Evolutionary conservation across 2,113 vertebrate genomes (phyloP).

Genomic region (Bettongia penicillata): DNA sequence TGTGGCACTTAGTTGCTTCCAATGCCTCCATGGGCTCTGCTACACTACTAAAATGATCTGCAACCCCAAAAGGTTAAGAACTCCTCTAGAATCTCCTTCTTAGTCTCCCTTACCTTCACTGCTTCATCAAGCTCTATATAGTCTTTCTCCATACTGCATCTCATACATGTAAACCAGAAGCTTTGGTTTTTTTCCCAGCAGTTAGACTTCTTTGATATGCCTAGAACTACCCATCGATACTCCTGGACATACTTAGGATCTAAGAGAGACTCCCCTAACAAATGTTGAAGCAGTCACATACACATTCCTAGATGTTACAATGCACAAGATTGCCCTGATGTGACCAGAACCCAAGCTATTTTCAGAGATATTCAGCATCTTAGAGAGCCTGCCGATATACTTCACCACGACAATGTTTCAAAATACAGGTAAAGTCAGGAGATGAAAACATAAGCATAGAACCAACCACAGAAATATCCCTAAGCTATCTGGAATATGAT

Average conservation of each 20-base stretch:
- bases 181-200: neutral
- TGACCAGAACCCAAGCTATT: neutral
- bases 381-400: neutral
- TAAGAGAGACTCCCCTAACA: neutral
- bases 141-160: too few relatives aligned
- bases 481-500: neutral
- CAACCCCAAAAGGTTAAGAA: too few relatives aligned
- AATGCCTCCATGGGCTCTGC: too few relatives aligned
- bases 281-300: neutral
- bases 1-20: neutral
- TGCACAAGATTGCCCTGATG: neutral
- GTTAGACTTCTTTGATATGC: neutral
- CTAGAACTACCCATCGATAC: neutral
- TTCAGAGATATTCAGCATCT: neutral
- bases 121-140: too few relatives aligned
- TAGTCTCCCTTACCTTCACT: too few relatives aligned
- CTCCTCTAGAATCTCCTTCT: too few relatives aligned
- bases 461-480: neutral
- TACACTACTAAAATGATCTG: too few relatives aligned
- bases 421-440: neutral
- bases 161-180: too few relatives aligned
- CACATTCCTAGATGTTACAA: neutral
- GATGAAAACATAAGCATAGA: neutral
- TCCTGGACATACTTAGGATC: neutral
- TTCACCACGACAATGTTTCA: neutral